These are phyloP conservation scores for Riptortus pedestris DNA, from an alignment of 1,140 invertebrate genomes.

Conservation along the genomic window DNA sequence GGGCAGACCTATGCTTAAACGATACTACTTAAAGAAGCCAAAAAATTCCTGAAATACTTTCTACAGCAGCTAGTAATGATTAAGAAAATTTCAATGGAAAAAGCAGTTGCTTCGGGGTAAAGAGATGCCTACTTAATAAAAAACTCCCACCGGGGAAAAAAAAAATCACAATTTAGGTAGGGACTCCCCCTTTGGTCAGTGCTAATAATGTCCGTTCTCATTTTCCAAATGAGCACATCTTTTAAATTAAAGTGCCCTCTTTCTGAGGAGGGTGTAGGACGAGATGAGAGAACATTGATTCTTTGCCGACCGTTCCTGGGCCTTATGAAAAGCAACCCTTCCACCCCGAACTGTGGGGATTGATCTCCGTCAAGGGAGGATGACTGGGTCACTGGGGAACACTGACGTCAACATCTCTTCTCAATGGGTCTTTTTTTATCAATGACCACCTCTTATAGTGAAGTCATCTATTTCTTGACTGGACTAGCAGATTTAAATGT, in stretches of 20 bases:
- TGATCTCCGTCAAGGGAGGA: background rate
- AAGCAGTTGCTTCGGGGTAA: no score
- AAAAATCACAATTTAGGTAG: background rate
- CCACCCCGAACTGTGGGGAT: background rate
- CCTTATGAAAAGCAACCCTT: background rate
- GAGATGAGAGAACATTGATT: background rate
- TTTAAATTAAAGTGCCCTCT: slow-evolving; percentile 24
- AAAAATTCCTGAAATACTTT: no score
- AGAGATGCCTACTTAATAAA: no score
- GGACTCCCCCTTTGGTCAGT: slow-evolving; percentile 1
- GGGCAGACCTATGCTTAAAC: no score
- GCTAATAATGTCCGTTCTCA: slow-evolving; percentile 20
- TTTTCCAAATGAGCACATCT: slow-evolving; percentile 30
- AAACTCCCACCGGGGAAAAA: background rate
- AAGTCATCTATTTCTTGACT: no score
- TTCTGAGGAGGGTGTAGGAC: background rate
- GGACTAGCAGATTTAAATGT: no score
- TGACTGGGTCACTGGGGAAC: background rate
- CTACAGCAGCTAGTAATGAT: no score
- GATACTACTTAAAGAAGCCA: no score
- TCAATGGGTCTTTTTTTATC: no score
- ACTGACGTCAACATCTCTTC: background rate
- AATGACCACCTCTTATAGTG: no score
- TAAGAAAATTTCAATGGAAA: no score
- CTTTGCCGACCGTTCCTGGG: no score